These are phyloP conservation scores for Euthynnus affinis DNA, from an alignment of 2,797 vertebrate genomes.

Conservation along the genomic window DNA sequence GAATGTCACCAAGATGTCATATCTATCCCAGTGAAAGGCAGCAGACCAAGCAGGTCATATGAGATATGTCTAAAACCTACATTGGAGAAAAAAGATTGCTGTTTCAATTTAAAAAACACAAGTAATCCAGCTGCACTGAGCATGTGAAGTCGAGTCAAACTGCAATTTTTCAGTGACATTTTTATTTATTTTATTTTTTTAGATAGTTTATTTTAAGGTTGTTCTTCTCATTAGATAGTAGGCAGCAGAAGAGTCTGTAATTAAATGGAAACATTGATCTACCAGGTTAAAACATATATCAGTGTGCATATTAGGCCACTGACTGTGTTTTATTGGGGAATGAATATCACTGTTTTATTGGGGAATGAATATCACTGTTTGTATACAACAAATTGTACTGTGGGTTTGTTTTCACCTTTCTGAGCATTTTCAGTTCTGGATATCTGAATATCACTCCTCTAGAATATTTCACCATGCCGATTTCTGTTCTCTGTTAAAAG, in stretches of 20 bases:
- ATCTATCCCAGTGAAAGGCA: conserved; percentile 81
- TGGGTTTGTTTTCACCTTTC: neutral
- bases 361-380: neutral
- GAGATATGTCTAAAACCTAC: conserved; percentile 79
- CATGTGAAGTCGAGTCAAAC: conserved; percentile 59
- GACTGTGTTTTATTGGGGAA: neutral
- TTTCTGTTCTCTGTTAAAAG: conserved; percentile 11
- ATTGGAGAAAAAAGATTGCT: conserved; percentile 58
- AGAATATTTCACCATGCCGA: conserved; percentile 26
- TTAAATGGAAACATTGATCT: conserved; percentile 2
- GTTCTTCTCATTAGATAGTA: conserved; percentile 27
- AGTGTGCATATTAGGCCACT: neutral
- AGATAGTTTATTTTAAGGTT: conserved; percentile 49
- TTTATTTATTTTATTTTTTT: conserved; percentile 22
- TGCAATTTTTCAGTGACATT: conserved; percentile 34
- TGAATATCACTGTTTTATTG: neutral
- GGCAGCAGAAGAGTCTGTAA: neutral
- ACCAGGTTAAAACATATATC: neutral
- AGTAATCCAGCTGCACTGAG: conserved; percentile 63
- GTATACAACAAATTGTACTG: neutral
- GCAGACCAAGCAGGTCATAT: conserved; percentile 81
- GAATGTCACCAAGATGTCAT: conserved; percentile 78
- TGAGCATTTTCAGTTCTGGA: neutral
- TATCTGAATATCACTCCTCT: conserved; percentile 1
- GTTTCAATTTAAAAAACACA: conserved; percentile 69